Evolutionary conservation across 2,113 vertebrate species (phyloP), one percentile per base, ranked within the genome.

Genomic region (Phaetusa simplex): DNA sequence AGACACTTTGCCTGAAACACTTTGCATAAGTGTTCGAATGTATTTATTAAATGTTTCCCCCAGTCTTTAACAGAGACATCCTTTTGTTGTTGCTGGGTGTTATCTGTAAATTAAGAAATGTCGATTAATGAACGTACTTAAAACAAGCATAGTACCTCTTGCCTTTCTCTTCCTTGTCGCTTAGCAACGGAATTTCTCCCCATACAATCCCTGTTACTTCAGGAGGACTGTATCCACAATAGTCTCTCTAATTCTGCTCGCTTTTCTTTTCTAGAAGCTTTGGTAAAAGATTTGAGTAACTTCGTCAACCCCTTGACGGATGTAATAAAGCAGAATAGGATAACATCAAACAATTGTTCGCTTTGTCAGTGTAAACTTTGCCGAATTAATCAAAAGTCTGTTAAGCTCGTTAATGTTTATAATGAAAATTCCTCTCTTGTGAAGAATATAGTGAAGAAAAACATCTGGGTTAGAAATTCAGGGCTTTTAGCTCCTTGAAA

Each of bases 171-270:
- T 87, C 55, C 61, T 23, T 45, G 95, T 97, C 6, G 26, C 97
- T 93, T 97, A 94, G 97, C 97, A 97, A 96, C 96, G 61, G 92
- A 40, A 49, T 65, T 66, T 93, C 70, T 88, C 81, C 62, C 70
- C 22, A 16, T 86, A 55, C 65, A 24, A 3, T 59, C 72, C 77
- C 38, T 45, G 49, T 29, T 67, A 12, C 73, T 93, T 92, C 27
- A 74, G 42, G 47, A 72, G 36, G 55, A 20, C 67, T 65, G 8
- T 43, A 32, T 50, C 66, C 77, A 55, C 52, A 52, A 13, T 64
- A 61, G 50, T 55, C 73, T 82, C 70, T 53, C 43, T 71, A 45
- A 76, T 91, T 92, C 77, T 91, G 61, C 65, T 67, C 10, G 3
- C 15, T 89, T 87, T 43, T 65, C 40, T 53, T 73, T 92, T 84